Conservation (phyloP, 2,113 vertebrate genomes). For the Python bivittatus region DNA sequence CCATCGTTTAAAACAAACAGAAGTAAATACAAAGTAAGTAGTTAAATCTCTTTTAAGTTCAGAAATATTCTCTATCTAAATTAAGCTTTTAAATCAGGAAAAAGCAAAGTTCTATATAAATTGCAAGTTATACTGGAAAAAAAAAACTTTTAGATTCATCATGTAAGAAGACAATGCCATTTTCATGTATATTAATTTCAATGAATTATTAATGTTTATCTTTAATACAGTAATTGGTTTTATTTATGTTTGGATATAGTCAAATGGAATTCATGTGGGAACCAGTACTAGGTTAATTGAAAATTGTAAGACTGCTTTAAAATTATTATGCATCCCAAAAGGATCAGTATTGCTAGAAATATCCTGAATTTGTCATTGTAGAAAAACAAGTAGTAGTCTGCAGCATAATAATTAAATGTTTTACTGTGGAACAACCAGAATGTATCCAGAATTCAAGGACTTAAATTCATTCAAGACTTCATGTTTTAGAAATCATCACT, state of each 20-base stretch:
- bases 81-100: not conserved
- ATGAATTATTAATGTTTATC: not conserved
- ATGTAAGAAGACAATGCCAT: not conserved
- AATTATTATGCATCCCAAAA: conserved; percentile 5
- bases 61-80: not conserved
- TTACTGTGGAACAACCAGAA: not conserved
- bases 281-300: not conserved
- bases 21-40: conserved; percentile 4
- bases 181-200: conserved; percentile 18
- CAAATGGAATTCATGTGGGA: not conserved
- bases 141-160: not conserved
- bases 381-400: conserved; percentile 3
- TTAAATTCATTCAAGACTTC: not conserved
- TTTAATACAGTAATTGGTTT: not conserved
- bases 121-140: not conserved
- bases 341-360: not conserved
- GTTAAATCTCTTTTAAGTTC: not conserved
- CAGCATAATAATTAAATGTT: not conserved
- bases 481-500: not conserved
- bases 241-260: not conserved
- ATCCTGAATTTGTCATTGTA: conserved; percentile 10
- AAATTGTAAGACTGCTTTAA: not conserved
- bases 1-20: not conserved
- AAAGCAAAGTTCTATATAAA: conserved; percentile 15
- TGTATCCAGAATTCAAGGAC: not conserved